Evolutionary conservation across 2,797 vertebrate species (phyloP).

Genomic region (Gastrophryne carolinensis): DNA sequence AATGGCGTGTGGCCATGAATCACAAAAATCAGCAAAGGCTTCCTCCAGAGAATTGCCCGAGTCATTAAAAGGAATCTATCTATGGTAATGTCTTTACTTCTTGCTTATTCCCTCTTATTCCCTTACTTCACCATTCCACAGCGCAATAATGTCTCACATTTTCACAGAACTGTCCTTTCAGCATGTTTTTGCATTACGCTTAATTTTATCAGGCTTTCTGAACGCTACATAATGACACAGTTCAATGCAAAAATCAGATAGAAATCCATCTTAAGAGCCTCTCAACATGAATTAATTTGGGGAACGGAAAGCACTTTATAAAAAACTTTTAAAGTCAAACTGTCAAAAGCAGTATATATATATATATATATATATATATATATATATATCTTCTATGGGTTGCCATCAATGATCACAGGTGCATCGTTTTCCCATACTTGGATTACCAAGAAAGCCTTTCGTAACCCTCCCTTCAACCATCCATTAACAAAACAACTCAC

Average conservation of each 20-base stretch:
- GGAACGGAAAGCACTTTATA: slow-evolving; percentile 77
- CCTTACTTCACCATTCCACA: slow-evolving; percentile 63
- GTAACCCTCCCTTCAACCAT: too few relatives aligned
- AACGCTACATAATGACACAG: slow-evolving; percentile 72
- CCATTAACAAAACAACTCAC: too few relatives aligned
- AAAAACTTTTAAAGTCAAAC: too few relatives aligned
- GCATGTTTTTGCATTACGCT: slow-evolving; percentile 74
- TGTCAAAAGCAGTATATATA: too few relatives aligned
- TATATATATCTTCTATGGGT: too few relatives aligned
- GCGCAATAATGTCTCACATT: slow-evolving; percentile 65
- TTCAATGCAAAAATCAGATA: slow-evolving; percentile 76
- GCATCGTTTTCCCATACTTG: too few relatives aligned
- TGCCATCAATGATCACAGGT: too few relatives aligned
- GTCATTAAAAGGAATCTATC: slow-evolving; percentile 67
- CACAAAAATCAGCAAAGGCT: slow-evolving; percentile 59
- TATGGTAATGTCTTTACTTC: slow-evolving; percentile 64
- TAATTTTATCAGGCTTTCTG: slow-evolving; percentile 72
- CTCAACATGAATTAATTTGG: slow-evolving; percentile 79
- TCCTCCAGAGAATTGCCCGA: slow-evolving; percentile 55
- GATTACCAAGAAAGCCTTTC: too few relatives aligned
- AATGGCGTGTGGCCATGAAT: slow-evolving; percentile 37
- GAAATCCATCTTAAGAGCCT: slow-evolving; percentile 81
- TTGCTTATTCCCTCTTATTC: slow-evolving; percentile 65
- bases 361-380: too few relatives aligned
- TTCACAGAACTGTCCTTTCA: slow-evolving; percentile 75